phyloP scores from a whole-genome alignment of 2,797 vertebrate genomes.

The Parambassis ranga region DNA sequence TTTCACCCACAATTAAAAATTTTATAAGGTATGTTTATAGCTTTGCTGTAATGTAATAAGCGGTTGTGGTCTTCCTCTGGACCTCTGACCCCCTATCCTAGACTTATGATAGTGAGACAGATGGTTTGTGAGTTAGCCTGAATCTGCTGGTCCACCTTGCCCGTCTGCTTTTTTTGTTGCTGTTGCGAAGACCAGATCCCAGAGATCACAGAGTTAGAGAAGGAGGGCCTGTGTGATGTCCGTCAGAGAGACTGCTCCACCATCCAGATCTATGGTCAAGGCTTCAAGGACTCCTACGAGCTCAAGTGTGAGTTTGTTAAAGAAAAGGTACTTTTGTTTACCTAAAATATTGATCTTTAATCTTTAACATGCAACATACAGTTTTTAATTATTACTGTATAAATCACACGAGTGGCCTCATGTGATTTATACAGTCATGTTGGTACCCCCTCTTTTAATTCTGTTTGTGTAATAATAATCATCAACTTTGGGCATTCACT shows the following conservation, averaged over 20 bases:
- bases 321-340: slow-evolving; percentile 83
- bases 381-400: too few relatives aligned
- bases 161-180: slow-evolving; percentile 22
- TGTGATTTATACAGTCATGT: too few relatives aligned
- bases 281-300: slow-evolving; percentile 83
- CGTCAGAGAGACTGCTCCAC: slow-evolving; percentile 79
- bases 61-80: not conserved
- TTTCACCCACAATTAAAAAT: not conserved
- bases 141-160: not conserved
- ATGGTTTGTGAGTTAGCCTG: not conserved
- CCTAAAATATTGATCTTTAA: too few relatives aligned
- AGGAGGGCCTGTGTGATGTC: slow-evolving; percentile 86
- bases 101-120: not conserved
- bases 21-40: not conserved
- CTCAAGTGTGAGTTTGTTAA: slow-evolving; percentile 90
- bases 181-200: slow-evolving; percentile 85
- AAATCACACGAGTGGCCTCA: too few relatives aligned
- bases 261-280: slow-evolving; percentile 81
- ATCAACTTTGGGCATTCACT: too few relatives aligned
- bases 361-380: too few relatives aligned
- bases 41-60: not conserved
- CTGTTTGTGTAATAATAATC: too few relatives aligned
- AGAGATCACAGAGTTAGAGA: slow-evolving; percentile 86
- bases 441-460: too few relatives aligned
- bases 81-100: not conserved